These are phyloP conservation scores for Choristoneura rosaceana DNA, from an alignment of 2,888 invertebrate species.

Conservation along the genomic window DNA sequence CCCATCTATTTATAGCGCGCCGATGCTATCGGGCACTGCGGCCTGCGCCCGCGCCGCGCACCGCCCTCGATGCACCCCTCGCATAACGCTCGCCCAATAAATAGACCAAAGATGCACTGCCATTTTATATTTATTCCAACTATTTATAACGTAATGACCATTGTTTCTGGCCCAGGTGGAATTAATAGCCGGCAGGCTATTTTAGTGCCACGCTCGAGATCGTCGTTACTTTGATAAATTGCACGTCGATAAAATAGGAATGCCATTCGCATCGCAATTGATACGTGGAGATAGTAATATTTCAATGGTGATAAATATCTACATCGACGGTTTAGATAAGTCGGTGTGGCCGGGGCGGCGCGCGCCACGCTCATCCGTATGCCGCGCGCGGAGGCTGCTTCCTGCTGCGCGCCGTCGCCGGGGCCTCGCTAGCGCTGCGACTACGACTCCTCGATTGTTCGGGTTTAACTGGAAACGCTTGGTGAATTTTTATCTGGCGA, in stretches of 20 bases:
- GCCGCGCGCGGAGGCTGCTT: conserved; percentile 75
- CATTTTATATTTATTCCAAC: conserved; percentile 78
- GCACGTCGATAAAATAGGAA: conserved; percentile 57
- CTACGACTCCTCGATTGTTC: conserved; percentile 58
- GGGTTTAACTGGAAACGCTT: conserved; percentile 48
- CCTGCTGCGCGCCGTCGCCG: conserved; percentile 65
- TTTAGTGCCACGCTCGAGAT: conserved; percentile 62
- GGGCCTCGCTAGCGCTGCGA: conserved; percentile 53
- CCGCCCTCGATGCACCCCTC: conserved; percentile 79
- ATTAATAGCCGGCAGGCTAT: conserved; percentile 74
- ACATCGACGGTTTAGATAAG: conserved; percentile 57
- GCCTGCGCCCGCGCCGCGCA: conserved; percentile 70
- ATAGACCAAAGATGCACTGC: conserved; percentile 76
- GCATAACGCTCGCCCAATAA: conserved; percentile 76
- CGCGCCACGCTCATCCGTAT: conserved; percentile 79
- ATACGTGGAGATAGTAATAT: conserved; percentile 55
- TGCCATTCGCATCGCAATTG: conserved; percentile 57
- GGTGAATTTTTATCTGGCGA: conserved; percentile 37
- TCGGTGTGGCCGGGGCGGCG: conserved; percentile 56
- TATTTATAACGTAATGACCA: conserved; percentile 81
- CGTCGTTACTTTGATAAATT: conserved; percentile 69
- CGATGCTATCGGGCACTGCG: conserved; percentile 76
- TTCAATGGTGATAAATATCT: conserved; percentile 58
- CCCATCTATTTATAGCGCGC: conserved; percentile 80
- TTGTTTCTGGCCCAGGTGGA: conserved; percentile 74